These are phyloP conservation scores for Serripes groenlandicus DNA, from an alignment of 2,888 invertebrate genomes.

Conservation along the genomic window DNA sequence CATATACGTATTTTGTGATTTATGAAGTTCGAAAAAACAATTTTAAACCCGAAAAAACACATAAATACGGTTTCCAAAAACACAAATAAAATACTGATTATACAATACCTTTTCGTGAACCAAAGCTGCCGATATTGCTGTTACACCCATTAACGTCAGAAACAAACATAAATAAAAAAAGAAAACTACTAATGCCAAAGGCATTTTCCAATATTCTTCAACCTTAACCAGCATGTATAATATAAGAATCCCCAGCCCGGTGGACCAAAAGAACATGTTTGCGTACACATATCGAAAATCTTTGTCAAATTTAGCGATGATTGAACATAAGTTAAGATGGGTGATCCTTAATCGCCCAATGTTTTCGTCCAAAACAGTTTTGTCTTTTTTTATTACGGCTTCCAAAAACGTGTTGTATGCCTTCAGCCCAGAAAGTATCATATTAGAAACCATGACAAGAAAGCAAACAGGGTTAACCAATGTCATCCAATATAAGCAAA, in stretches of 20 bases:
- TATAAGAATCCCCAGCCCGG: neutral
- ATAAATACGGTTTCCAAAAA: no score
- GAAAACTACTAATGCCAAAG: neutral
- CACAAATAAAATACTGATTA: no score
- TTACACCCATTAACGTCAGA: neutral
- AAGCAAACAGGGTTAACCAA: neutral
- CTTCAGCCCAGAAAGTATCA: neutral
- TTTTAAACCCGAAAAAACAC: no score
- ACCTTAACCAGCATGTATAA: neutral
- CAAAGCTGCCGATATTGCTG: neutral
- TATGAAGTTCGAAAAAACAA: no score
- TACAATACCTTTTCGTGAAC: slow-evolving; percentile 5
- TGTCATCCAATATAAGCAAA: neutral
- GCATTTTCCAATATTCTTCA: neutral
- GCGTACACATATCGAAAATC: slow-evolving; percentile 1
- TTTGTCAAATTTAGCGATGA: neutral
- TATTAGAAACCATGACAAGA: slow-evolving; percentile 1
- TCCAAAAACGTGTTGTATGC: neutral
- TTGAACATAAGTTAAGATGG: neutral
- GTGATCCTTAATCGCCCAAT: neutral
- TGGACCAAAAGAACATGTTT: neutral
- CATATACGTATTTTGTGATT: no score
- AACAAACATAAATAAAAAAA: neutral
- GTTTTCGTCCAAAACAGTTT: neutral
- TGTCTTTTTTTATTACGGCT: neutral